Base-by-base conservation (phyloP, 1,140 invertebrate species). In the Calephelis virginiensis region DNA sequence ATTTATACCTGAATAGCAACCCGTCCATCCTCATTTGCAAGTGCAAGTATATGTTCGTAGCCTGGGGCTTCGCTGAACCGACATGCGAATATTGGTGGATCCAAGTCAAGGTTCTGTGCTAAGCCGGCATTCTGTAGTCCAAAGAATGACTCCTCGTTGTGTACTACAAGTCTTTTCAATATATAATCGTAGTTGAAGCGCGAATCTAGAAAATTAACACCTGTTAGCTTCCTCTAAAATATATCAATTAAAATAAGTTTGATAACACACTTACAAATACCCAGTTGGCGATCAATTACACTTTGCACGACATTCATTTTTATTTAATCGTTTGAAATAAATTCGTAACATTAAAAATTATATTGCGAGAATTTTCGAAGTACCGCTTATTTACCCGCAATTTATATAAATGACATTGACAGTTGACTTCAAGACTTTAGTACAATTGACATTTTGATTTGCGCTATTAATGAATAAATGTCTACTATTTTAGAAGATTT, bases 1-100 rank as follows among this genome's bases (percentile, higher is more conserved):
- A 40, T 40, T 40, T 43, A 8, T 82, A 92, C 91, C 82, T 95
- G 94, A 13, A 96, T 88, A 38, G 93, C 93, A 60, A 97, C 91
- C 76, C 92, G 93, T 8, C 97, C 97, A 92, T 97, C 95, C 92
- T 97, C 96, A 89, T 97, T 97, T 13, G 96, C 96, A 47, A 97
- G 91, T 11, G 95, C 96, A 45, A 97, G 83, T 37, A 96, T 92
- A 80, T 97, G 92, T 78, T 95, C 92, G 64, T 93, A 93, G 28
- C 93, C 93, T 48, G 92, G 75, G 37, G 89, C 84, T 72, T 94
- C 93, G 8, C 94, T 92, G 73, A 94, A 94, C 74, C 94, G 93
- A 69, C 94, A 94, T 0, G 94, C 93, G 77, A 94, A 95, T 72
- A 95, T 93, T 5, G 93, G 93, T 4, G 94, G 93, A 66, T 92